Base-by-base conservation (phyloP, 2,113 vertebrate genomes). In the Paralichthys olivaceus region DNA sequence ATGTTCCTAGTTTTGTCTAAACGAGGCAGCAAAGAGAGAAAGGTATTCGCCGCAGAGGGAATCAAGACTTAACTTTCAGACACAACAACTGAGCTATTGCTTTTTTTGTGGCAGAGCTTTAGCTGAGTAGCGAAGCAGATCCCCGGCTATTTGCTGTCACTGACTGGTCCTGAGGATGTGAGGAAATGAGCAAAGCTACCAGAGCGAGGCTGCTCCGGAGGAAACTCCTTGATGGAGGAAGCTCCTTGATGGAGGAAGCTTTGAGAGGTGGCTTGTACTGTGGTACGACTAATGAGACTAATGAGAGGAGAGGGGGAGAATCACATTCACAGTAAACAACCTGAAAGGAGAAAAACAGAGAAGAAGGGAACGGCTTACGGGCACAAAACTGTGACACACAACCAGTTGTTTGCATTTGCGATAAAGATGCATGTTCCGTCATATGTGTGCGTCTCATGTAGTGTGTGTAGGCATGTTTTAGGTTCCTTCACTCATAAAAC, bases 91-190 rank as follows among this genome's bases (percentile, higher is more conserved):
- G 19, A n/a, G 47, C 17, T 12, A 19, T 17, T 20, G 9, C 47
- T 20, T 20, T 6, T 20, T 11, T 2, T 7, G 22, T 3, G 53
- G 53, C 53, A 7, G 49, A 51, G 49, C 49, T 51, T 51, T 8
- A 3, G 19, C 49, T 2, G 62, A 47, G 75, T 14, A 17, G 72
- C 28, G 62, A 59, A 37, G 69, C 77, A 37, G 32, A 68, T 68
- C 45, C 29, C 14, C 0, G 73, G 77, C 74, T 78, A 55, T 79
- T 69, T 72, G 75, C 68, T 70, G 72, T 75, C 66, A 23, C 67
- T 69, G 68, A 45, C 77, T 57, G 69, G 72, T 78, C 73, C 70
- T 72, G 77, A 72, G 74, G 77, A 83, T 81, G 80, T 72, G 67
- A 76, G 47, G 57, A 55, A 76, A 68, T 26, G 43, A 83, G 77